Evolutionary conservation across 2,888 invertebrate genomes (phyloP), one percentile per base, ranked within the genome.

Genomic region (Pterobdella sp.): DNA sequence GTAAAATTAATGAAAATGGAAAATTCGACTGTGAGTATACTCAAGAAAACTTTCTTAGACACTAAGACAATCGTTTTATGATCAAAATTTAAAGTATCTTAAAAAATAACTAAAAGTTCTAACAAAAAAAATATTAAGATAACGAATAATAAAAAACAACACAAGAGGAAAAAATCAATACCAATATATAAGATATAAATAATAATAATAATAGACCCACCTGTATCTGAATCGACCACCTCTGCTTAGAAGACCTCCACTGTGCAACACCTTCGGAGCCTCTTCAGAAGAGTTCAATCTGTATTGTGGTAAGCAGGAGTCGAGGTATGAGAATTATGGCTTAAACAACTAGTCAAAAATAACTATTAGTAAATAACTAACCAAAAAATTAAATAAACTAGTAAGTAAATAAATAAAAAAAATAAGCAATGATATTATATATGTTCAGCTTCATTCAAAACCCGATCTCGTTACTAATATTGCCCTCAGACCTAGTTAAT

Each of bases 171-270:
- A n/a, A 7, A 56, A 56, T 14, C 14, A 26, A 42, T 42, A 7
- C 22, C 10, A 56, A n/a, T n/a, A n/a, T n/a, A n/a, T n/a, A n/a
- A n/a, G n/a, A n/a, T 49, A 49, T 49, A 49, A 49, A 14, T 18
- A n/a, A 49, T n/a, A 49, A 49, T n/a, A 18, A 49, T 10, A n/a
- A 14, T n/a, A 49, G n/a, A 69, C 26, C 7, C n/a, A 84, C 84
- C 84, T 84, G 79, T 94, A 94, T 80, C 91, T 90, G 84, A 94
- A 94, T 85, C 93, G 93, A 37, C 93, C 93, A 74, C 94, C 93
- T 89, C 92, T 91, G 35, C 93, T 92, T 85, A 94, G 94, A 80
- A 94, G 88, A 68, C 93, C 92, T 69, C 93, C 93, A 72, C 94
- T 92, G 31, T 92, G 90, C 77, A 92, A 90, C 36, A 86, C 82